Percentiles rank a stretch among this genome's conserved stretches.
Evolutionary conservation across 2,888 invertebrate species (phyloP).

Genomic region (Orthonevra nobilis): DNA sequence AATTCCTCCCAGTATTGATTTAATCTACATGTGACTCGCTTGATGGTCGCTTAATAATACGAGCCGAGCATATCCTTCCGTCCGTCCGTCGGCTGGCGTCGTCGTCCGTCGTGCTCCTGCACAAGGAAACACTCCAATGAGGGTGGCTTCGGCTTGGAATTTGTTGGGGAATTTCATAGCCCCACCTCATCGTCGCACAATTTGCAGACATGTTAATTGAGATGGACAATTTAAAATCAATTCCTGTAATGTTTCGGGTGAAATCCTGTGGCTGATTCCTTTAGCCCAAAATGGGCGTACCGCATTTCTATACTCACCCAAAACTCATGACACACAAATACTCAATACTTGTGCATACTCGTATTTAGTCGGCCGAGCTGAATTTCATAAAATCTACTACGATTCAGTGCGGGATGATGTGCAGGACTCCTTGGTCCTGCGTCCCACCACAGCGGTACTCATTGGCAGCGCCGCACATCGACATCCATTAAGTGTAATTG

Average conservation of each 20-base stretch:
- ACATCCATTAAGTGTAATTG: constrained; percentile 53
- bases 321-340: too few species aligned
- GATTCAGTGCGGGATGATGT: neutral
- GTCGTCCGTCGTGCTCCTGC: neutral
- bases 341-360: too few species aligned
- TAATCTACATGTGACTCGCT: constrained; percentile 43
- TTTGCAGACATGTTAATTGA: constrained; percentile 66
- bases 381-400: constrained; percentile 37
- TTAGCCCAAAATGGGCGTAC: neutral
- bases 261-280: constrained; percentile 45
- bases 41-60: too few species aligned
- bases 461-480: constrained; percentile 13
- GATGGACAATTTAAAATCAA: constrained; percentile 62
- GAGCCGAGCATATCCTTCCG: too few species aligned
- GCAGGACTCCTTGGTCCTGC: constrained; percentile 13
- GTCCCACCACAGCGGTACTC: too few species aligned
- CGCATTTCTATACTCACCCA: constrained; percentile 3
- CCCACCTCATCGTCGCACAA: neutral
- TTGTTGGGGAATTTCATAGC: neutral
- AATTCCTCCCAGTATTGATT: constrained; percentile 56
- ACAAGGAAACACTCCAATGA: neutral
- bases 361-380: neutral
- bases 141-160: neutral
- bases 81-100: neutral
- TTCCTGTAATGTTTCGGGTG: constrained; percentile 46